Evolutionary conservation across 1,140 invertebrate genomes (phyloP), one percentile per base, ranked within the genome.

Genomic region (Cyrtorhinus lividipennis): DNA sequence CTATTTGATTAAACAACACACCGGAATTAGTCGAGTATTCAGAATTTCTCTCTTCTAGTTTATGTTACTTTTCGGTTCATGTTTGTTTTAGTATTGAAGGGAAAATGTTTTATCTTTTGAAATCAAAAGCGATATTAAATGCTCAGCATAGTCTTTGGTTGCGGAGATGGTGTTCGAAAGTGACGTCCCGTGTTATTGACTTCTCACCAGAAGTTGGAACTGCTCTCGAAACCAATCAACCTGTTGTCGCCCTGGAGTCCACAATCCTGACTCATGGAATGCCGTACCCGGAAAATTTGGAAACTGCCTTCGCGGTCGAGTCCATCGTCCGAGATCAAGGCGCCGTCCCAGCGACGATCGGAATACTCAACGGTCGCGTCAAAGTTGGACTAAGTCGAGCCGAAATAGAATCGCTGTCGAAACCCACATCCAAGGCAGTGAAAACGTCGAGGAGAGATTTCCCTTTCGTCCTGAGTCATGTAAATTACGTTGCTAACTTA

Each of bases 251-350:
- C 2, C 75, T 99, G 65, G 96, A 99, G 78, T 95, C 92, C 13
- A 95, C 96, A 1, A 95, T 99, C 57, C 92, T 99, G 48, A 98
- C 95, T 1, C 96, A 99, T 77, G 96, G 96, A 46, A 94, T 99
- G 87, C 95, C 95, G 0, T 90, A 84, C 77, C 96, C 96, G 0
- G 74, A 87, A 38, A 99, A 99, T 77, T 76, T 95, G 56, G 74
- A 87, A 66, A 95, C 90, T 25, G 94, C 94, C 2, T 38, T 83
- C 15, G 75, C 82, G 71, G 86, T 97, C 0, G 91, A 98, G 76
- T 71, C 85, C 63, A 81, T 86, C 62, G 79, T 98, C 2, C 79
- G 83, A 66, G 67, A 79, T 69, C 69, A 92, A 81, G 90, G 88
- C 56, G 88, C 83, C n/a, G 73, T 86, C n/a, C 95, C 96, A 56